These are phyloP conservation scores for Teleogryllus occipitalis DNA, from an alignment of 1,140 invertebrate species.

Conservation along the genomic window DNA sequence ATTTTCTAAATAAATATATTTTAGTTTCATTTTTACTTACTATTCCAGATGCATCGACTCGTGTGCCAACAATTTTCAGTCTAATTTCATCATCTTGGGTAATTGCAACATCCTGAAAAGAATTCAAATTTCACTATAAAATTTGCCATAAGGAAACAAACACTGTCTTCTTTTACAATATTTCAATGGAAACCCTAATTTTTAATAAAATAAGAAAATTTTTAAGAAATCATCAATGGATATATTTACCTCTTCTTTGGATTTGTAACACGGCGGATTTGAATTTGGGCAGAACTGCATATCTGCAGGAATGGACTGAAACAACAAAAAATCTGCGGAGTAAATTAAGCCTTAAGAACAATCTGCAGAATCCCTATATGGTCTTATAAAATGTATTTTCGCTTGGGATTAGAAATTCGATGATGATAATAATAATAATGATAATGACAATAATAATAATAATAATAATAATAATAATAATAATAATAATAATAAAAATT, in stretches of 20 bases:
- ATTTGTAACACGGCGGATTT: slow-evolving; percentile 97
- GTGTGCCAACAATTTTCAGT: slow-evolving; percentile 95
- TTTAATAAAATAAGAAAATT: not conserved
- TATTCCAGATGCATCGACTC: slow-evolving; percentile 90
- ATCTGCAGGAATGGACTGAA: slow-evolving; percentile 93
- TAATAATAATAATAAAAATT: too few relatives aligned
- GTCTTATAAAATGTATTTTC: too few relatives aligned
- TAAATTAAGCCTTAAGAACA: not conserved
- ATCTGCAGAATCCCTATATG: too few relatives aligned
- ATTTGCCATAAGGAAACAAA: not conserved
- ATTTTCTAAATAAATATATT: too few relatives aligned
- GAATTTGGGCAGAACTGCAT: slow-evolving; percentile 99
- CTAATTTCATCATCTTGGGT: slow-evolving; percentile 97
- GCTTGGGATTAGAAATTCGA: too few relatives aligned
- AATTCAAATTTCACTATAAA: slow-evolving; percentile 12
- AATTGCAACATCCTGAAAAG: slow-evolving; percentile 78
- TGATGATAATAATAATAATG: too few relatives aligned
- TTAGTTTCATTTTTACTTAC: slow-evolving; percentile 46
- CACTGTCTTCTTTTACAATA: not conserved
- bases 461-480: too few relatives aligned
- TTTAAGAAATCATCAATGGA: not conserved
- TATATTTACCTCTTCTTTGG: slow-evolving; percentile 77
- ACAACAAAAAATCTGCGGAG: slow-evolving; percentile 28
- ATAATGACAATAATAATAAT: too few relatives aligned
- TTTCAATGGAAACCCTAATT: not conserved